These are phyloP conservation scores for Crepidodera aurea DNA, from an alignment of 2,888 invertebrate genomes.

Conservation along the genomic window DNA sequence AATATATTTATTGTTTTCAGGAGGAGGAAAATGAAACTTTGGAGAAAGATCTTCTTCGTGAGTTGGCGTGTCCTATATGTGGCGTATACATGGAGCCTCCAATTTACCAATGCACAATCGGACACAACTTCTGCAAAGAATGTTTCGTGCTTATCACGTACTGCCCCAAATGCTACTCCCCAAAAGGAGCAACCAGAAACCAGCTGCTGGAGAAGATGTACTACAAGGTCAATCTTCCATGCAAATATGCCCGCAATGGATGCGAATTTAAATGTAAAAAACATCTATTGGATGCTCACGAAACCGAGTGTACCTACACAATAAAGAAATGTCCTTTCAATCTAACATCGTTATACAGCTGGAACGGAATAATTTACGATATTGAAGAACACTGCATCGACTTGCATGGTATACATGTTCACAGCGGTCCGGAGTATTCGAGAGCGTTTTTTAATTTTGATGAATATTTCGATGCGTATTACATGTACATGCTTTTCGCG, in stretches of 20 bases:
- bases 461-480: neutral
- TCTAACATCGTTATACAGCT: neutral
- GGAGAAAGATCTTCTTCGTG: neutral
- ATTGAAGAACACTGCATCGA: conserved; percentile 9
- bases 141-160: conserved; percentile 36
- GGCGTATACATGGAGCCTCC: conserved; percentile 44
- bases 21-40: no score
- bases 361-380: conserved; percentile 7
- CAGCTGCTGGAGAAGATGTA: conserved; percentile 18
- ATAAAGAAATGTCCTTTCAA: conserved; percentile 8
- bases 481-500: conserved; percentile 8
- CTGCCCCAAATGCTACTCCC: conserved; percentile 35
- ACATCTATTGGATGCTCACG: conserved; percentile 37
- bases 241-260: conserved; percentile 37
- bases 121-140: conserved; percentile 47
- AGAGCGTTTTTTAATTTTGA: neutral
- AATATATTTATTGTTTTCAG: no score
- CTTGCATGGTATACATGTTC: neutral
- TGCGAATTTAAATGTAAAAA: conserved; percentile 35
- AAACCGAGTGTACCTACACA: conserved; percentile 37
- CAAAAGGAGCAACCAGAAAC: conserved; percentile 13
- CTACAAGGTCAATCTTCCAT: conserved; percentile 37
- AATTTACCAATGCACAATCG: conserved; percentile 45
- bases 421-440: neutral
- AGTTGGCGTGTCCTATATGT: conserved; percentile 46